Base-by-base conservation (phyloP, 35 echinoderm and acorn worm species). In the Diadema setosum region DNA sequence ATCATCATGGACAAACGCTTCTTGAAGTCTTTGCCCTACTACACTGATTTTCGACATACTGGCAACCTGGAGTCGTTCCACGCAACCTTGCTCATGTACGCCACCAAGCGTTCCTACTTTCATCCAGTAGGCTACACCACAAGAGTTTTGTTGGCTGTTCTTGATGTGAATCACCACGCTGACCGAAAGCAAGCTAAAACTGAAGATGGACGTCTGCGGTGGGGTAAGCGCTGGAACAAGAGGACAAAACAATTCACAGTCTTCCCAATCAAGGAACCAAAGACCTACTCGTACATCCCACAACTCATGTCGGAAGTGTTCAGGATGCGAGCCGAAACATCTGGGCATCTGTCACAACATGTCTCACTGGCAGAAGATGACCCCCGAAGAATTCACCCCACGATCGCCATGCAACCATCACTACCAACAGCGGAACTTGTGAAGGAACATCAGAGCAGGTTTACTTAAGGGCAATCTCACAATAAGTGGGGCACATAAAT, bases 51-150 rank as follows among this genome's bases (percentile, higher is more conserved):
- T 48, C 58, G 63, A 16, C 88, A 91, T 35, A 91, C 82, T 58
- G 89, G 89, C 29, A 61, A 52, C 29, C 37, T 91, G 9, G 89
- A 91, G 39, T 43, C 60, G 15, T 91, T 85, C 23, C 89, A 91
- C 21, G 78, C 70, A 17, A 61, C 74, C 24, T 50, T 91, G 65
- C 65, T 91, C 4, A 85, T 91, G 82, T 85, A 91, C 80, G 18
- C 42, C 4, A 42, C 21, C 14, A 91, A 91, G 74, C 46, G 82
- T 20, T 42, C 18, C 61, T 25, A 65, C 5, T 91, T 37, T 25
- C 36, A 17, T 12, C 85, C 56, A 17, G 5, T 37, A 21, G 67
- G 82, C 3, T 85, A 75, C 32, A 46, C 40, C 0, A 78, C 82
- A 23, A 73, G 50, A 45, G 78, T 57, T 21, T 23, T 44, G 5